Base-by-base conservation (phyloP, 2,113 vertebrate genomes). In the Illadopsis cleaveri region DNA sequence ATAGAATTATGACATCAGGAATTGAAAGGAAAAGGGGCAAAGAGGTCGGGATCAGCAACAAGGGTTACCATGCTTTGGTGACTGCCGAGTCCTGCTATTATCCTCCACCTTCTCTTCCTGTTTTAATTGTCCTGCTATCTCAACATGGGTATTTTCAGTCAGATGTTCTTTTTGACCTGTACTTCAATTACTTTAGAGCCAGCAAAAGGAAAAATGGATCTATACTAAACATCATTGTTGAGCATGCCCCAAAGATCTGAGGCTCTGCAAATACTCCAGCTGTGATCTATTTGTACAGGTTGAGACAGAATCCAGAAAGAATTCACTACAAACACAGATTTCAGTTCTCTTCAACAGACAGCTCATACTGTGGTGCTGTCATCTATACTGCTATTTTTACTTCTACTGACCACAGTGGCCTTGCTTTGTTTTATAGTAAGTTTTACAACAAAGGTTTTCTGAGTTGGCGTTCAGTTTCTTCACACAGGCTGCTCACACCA, bases 91-190 rank as follows among this genome's bases (percentile, higher is more conserved):
- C 58, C 44, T 57, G 44, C 78, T 82, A 69, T 94, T 94, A 80
- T 82, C 21, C 15, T 82, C 15, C 10, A 15, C 27, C 44, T 88
- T 93, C 90, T 95, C 64, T 82, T 72, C 40, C 68, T 21, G 9
- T 76, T 95, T 83, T 79, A 95, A 91, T 93, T 95, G 81, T 60
- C 90, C 54, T 64, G 25, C 57, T 88, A 48, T 50, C 80, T 76
- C 37, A 17, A 76, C 70, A 81, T 53, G 64, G 19, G 15, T 91
- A 77, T 86, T 95, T 92, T 92, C 82, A 95, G 53, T 66, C 30
- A 87, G 90, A 81, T 95, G 83, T 30, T 86, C 78, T 80, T 89
- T 94, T 83, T 95, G 90, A 95, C 88, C 94, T 86, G 23, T 57
- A 70, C 53, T 81, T 50, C 53, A 70, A 82, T 60, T 79, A 60